These are phyloP conservation scores for Nothura maculosa DNA, from an alignment of 2,797 vertebrate genomes.

Conservation along the genomic window DNA sequence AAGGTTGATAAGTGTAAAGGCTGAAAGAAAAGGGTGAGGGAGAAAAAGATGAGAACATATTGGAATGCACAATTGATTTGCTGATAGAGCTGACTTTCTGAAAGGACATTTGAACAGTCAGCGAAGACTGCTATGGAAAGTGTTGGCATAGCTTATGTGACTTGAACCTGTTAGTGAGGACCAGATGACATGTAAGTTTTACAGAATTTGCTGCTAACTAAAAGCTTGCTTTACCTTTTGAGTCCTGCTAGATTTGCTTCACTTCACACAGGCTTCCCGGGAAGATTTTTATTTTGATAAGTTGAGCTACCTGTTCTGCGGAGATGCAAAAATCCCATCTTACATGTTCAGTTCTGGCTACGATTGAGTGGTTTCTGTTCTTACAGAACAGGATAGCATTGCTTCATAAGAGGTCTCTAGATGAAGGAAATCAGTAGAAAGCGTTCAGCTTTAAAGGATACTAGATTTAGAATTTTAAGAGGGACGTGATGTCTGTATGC, in stretches of 20 bases:
- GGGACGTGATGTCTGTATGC: neutral
- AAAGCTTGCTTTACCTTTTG: neutral
- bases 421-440: neutral
- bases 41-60: neutral
- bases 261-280: neutral
- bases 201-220: neutral
- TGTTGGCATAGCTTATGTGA: neutral
- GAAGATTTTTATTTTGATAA: constrained; percentile 10
- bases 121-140: neutral
- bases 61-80: neutral
- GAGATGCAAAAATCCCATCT: neutral
- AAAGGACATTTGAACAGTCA: neutral
- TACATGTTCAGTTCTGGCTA: neutral
- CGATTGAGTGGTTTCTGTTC: neutral
- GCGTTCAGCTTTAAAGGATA: neutral
- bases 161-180: neutral
- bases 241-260: constrained; percentile 20
- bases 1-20: neutral
- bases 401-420: neutral
- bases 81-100: neutral
- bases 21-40: neutral
- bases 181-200: neutral
- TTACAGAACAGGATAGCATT: neutral
- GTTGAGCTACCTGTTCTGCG: neutral
- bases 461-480: neutral